Percentiles rank a stretch among this genome's conserved stretches.
Conservation (phyloP, 2,888 invertebrate genomes). For the Ariolimax columbianus region DNA sequence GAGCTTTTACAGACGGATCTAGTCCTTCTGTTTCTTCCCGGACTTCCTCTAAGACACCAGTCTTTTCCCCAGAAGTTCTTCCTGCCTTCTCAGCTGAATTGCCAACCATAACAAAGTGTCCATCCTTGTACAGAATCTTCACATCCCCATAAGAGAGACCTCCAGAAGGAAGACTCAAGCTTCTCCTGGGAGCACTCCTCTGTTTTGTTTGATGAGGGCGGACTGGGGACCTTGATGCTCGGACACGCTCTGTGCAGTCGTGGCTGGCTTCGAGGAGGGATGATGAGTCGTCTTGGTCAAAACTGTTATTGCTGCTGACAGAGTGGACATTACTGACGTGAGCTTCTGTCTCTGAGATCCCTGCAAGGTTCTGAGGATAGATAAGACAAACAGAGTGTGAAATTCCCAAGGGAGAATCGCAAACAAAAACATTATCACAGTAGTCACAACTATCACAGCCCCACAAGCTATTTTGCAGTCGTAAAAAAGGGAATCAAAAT, state of each 20-base stretch:
- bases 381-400: neutral
- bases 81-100: neutral
- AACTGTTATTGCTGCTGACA: neutral
- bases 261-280: neutral
- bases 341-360: slow-evolving; percentile 71
- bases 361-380: slow-evolving; percentile 69
- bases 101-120: slow-evolving; percentile 56
- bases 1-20: neutral
- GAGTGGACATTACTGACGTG: slow-evolving; percentile 33
- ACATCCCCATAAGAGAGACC: slow-evolving; percentile 57
- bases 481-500: no score
- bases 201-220: slow-evolving; percentile 20
- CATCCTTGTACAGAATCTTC: slow-evolving; percentile 57
- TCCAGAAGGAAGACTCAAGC: slow-evolving; percentile 58
- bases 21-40: neutral
- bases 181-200: slow-evolving; percentile 47
- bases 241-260: slow-evolving; percentile 30
- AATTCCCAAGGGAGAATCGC: no score
- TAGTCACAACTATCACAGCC: no score
- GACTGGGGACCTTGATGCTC: slow-evolving; percentile 40
- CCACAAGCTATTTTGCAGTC: no score
- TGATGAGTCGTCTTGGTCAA: slow-evolving; percentile 1
- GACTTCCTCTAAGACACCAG: neutral
- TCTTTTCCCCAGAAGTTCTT: neutral
- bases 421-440: no score